Evolutionary conservation across 2,797 vertebrate genomes (phyloP), one percentile per base, ranked within the genome.

Genomic region (Sitta carolinensis): DNA sequence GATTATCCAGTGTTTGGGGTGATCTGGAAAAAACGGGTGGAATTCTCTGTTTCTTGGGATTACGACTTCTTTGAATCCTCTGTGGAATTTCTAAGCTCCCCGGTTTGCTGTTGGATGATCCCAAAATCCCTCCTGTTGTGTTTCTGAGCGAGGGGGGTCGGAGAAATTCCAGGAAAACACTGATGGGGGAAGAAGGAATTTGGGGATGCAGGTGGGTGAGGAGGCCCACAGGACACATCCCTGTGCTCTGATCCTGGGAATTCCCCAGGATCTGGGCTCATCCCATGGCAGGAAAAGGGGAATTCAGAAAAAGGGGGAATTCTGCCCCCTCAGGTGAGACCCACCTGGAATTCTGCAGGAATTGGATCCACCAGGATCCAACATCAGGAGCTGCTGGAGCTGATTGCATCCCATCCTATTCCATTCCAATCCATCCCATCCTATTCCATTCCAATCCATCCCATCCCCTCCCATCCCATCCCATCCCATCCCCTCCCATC

Each of bases 321-420:
- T 54, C 29, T 3, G 67, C 0, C 40, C 23, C 0, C n/a, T 40
- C n/a, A 5, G 29, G 23, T 47, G 48, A n/a, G 19, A 19, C 0
- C 9, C 40, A 55, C 8, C 42, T 64, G 50, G 42, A 83, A 83
- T 63, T 47, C 34, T 63, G 34, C 29, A 3, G 36, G 36, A 36
- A 36, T 36, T 36, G 36, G 36, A 36, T 16, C 58, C 47, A 45
- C 36, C 5, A 3, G 36, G 16, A 2, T 42, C 16, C 47, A 45
- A 9, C 9, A 16, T 0, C 47, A 45, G 38, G 1, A 81, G 55
- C 26, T 36, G 0, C 0, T 45, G 66, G 47, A 45, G 7, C 0
- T 36, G 40, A 40, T 40, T 15, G 12, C 40, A 40, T 40, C 40
- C 40, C 40, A 40, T 40, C 40, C 40, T 12, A 40, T 10, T 15